Evolutionary conservation across 2,888 invertebrate genomes (phyloP), one percentile per base, ranked within the genome.

Genomic region (Spilosoma lubricipeda): DNA sequence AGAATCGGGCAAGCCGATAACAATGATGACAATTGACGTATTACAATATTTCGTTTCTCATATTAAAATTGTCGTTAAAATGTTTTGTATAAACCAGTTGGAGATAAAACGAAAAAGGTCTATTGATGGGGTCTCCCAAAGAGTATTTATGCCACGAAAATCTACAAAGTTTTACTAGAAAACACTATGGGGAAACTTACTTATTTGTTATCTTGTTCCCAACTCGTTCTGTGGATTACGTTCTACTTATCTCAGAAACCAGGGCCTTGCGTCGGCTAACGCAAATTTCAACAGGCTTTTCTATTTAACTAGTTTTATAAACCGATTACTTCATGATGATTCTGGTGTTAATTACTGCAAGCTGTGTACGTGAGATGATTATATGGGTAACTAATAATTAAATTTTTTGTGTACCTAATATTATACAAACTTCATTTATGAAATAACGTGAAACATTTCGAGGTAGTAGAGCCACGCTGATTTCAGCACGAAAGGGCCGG

Each of bases 181-280:
- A n/a, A n/a, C 23, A 48, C 48, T 48, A 48, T 18, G 30, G 11
- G 30, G 5, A 67, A n/a, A 66, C 23, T 67, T 30, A 42, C 42
- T 67, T 67, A 48, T 48, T 67, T 67, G 48, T 33, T 67, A 48
- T 67, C 23, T 23, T 33, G 67, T 48, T 67, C 5, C 67, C 30
- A 67, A 67, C 67, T 67, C 20, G 45, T 48, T 45, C 67, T 67
- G 30, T 67, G 45, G 67, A 30, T 67, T 67, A 45, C 45, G 20
- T 20, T 30, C 11, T 33, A 67, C 20, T 48, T 48, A 33, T 67
- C 67, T 67, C 33, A 33, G 48, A 9, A 67, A 48, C 48, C 13
- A 67, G 20, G 23, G 67, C 20, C 33, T 67, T 30, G 67, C 20
- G 11, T 48, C 2, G 9, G 11, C 18, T 20, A 45, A 67, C 59